Conservation (phyloP, 2,797 vertebrate genomes). For the Macroramphosus scolopax region DNA sequence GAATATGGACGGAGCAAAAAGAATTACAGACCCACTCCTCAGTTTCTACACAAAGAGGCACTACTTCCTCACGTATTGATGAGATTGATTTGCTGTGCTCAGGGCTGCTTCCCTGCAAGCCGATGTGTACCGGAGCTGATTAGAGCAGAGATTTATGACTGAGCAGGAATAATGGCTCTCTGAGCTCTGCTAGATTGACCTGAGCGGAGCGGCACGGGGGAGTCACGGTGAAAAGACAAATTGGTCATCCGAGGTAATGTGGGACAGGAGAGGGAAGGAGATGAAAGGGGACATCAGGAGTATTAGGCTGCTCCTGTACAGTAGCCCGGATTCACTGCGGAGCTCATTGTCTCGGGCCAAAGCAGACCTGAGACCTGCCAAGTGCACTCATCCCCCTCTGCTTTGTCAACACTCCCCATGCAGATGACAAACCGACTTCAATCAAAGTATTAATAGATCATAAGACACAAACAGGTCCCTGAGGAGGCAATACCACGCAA, state of each 20-base stretch:
- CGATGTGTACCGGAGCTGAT: slow-evolving; percentile 49
- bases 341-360: slow-evolving; percentile 36
- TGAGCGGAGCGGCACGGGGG: slow-evolving; percentile 19
- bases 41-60: slow-evolving; percentile 23
- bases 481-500: slow-evolving; percentile 22
- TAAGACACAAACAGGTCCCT: slow-evolving; percentile 41
- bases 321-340: slow-evolving; percentile 26
- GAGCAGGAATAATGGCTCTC: slow-evolving; percentile 26
- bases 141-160: slow-evolving; percentile 54
- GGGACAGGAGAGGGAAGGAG: slow-evolving; percentile 34
- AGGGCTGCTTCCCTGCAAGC: slow-evolving; percentile 16
- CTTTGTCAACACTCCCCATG: slow-evolving; percentile 8
- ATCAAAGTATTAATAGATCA: slow-evolving; percentile 17
- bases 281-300: slow-evolving; percentile 48
- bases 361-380: slow-evolving; percentile 52
- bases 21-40: slow-evolving; percentile 36
- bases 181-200: slow-evolving; percentile 40
- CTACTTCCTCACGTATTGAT: slow-evolving; percentile 46
- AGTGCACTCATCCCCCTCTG: slow-evolving; percentile 14
- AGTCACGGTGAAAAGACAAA: slow-evolving; percentile 31
- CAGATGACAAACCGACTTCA: slow-evolving; percentile 11
- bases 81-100: slow-evolving; percentile 38
- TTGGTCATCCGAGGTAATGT: slow-evolving; percentile 43
- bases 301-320: slow-evolving; percentile 36
- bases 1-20: slow-evolving; percentile 16